Evolutionary conservation across 2,888 invertebrate genomes (phyloP).

Genomic region (Hirudinaria manillensis): DNA sequence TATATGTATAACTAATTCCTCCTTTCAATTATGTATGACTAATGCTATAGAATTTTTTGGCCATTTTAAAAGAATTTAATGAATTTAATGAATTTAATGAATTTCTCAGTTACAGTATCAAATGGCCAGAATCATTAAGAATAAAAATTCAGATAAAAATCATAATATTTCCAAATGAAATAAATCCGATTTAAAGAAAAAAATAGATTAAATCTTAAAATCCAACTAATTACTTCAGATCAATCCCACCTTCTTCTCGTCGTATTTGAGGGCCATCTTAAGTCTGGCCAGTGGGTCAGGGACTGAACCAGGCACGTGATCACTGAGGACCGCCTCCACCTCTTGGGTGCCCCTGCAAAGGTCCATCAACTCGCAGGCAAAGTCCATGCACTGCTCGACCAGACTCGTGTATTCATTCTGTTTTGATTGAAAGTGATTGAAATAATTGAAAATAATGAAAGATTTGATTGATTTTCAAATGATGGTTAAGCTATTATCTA

Average conservation of each 20-base stretch:
- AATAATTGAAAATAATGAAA: conserved; percentile 3
- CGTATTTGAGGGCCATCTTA: conserved; percentile 65
- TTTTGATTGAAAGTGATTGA: background rate
- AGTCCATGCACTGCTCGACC: conserved; percentile 56
- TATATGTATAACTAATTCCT: no score
- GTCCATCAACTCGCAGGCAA: conserved; percentile 56
- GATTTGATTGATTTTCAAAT: background rate
- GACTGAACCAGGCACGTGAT: conserved; percentile 57
- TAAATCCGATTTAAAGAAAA: background rate
- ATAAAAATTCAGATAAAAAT: background rate
- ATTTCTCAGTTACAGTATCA: background rate
- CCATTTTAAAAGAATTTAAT: background rate
- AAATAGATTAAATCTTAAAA: no score
- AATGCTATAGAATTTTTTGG: no score
- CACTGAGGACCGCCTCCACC: conserved; percentile 64
- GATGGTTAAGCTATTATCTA: conserved; percentile 7
- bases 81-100: background rate
- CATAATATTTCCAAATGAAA: background rate
- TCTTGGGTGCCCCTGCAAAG: conserved; percentile 67
- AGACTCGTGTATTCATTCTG: conserved; percentile 61
- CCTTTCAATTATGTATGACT: no score
- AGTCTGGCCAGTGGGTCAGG: conserved; percentile 64
- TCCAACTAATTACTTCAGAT: background rate
- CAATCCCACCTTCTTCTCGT: conserved; percentile 61
- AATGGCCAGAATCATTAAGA: background rate